These are phyloP conservation scores for Venusia cambrica DNA, from an alignment of 2,888 invertebrate genomes.

Conservation along the genomic window DNA sequence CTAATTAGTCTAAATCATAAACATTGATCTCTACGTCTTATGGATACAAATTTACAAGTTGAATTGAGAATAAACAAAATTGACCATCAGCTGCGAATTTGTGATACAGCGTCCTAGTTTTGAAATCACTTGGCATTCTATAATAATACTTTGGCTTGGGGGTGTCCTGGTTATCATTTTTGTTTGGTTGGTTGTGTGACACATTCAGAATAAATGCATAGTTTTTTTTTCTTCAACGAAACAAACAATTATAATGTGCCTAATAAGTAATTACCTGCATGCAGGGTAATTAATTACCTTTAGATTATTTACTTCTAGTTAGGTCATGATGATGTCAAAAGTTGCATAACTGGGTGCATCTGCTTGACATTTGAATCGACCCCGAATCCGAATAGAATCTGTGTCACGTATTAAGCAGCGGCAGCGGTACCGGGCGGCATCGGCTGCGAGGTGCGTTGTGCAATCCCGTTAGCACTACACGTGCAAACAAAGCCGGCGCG, in stretches of 20 bases:
- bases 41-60: too few relatives aligned
- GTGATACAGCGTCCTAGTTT: conserved; percentile 16
- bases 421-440: conserved; percentile 49
- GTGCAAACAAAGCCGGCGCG: conserved; percentile 72
- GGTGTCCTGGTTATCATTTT: too few relatives aligned
- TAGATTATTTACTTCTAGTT: conserved; percentile 39
- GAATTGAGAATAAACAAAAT: conserved; percentile 45
- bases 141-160: too few relatives aligned
- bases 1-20: too few relatives aligned
- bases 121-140: conserved; percentile 9
- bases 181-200: too few relatives aligned
- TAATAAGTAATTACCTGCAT: too few relatives aligned
- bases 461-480: conserved; percentile 77
- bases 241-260: too few relatives aligned
- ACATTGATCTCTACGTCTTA: conserved; percentile 6
- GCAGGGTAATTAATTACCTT: conserved; percentile 1
- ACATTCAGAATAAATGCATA: too few relatives aligned
- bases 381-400: conserved; percentile 81
- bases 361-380: conserved; percentile 81
- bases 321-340: conserved; percentile 56
- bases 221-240: too few relatives aligned
- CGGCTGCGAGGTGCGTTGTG: conserved; percentile 65
- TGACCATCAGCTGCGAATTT: conserved; percentile 41
- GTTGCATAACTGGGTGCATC: conserved; percentile 79
- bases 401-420: conserved; percentile 73